Percentiles rank a stretch among this genome's conserved stretches.
phyloP scores from a whole-genome alignment of 2,797 vertebrate genomes.

The Neosalanx taihuensis region DNA sequence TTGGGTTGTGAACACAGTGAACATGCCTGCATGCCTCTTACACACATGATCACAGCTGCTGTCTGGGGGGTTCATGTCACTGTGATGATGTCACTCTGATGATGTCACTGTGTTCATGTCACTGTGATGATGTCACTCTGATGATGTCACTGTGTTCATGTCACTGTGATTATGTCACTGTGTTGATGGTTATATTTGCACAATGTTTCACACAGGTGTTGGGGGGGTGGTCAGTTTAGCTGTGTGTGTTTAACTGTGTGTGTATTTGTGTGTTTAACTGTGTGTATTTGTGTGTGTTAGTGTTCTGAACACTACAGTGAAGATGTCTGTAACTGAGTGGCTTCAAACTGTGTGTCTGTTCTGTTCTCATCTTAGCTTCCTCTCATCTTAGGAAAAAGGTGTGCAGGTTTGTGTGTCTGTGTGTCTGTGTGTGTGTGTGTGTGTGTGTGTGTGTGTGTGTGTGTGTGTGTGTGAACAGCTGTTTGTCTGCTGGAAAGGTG shows the following conservation, averaged over 20 bases:
- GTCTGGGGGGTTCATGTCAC: no score
- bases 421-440: constrained; percentile 11
- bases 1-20: background rate
- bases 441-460: constrained; percentile 22
- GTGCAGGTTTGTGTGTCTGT: constrained; percentile 23
- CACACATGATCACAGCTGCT: background rate
- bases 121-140: no score
- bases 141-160: no score
- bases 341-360: background rate
- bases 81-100: no score
- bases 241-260: background rate
- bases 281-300: background rate
- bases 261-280: background rate
- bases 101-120: no score
- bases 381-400: background rate
- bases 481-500: constrained; percentile 36
- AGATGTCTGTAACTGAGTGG: no score
- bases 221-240: no score
- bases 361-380: background rate
- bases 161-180: background rate
- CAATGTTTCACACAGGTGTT: background rate
- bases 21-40: background rate
- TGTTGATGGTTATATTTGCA: background rate
- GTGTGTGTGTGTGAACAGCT: constrained; percentile 9
- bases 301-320: no score